Conservation (phyloP, 2,113 vertebrate species). For the Solea solea region DNA sequence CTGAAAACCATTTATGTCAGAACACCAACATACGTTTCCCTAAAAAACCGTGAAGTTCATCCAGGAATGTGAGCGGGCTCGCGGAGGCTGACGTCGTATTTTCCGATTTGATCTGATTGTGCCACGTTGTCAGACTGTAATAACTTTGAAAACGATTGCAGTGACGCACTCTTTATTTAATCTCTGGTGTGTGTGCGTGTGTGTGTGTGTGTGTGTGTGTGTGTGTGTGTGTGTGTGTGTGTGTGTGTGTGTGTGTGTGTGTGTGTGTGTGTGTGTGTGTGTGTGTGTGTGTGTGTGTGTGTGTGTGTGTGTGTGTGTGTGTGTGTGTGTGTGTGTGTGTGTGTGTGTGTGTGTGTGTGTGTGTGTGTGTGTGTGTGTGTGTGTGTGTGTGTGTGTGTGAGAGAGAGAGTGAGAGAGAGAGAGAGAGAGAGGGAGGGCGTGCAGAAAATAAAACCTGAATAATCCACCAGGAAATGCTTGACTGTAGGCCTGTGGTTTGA, state of each 20-base stretch:
- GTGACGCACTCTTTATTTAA: conserved; percentile 58
- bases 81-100: conserved; percentile 11
- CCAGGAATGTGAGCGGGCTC: conserved; percentile 36
- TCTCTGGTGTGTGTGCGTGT: conserved; percentile 14
- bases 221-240: background rate
- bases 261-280: conserved; percentile 5
- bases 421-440: conserved; percentile 1
- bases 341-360: conserved; percentile 15
- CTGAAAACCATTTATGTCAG: too few species aligned
- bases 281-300: background rate
- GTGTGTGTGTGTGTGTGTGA: conserved; percentile 18
- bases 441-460: conserved; percentile 37
- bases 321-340: background rate
- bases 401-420: too few species aligned
- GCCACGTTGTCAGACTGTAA: conserved; percentile 35
- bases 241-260: conserved; percentile 2
- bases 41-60: conserved; percentile 48
- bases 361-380: background rate
- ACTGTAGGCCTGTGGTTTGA: conserved; percentile 31
- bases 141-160: conserved; percentile 47
- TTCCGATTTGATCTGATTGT: conserved; percentile 40
- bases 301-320: conserved; percentile 11
- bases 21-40: conserved; percentile 36
- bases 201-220: conserved; percentile 11
- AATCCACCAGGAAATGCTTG: conserved; percentile 36